These are phyloP conservation scores for Sanderia malayensis DNA, from an alignment of 30 jellyfish, hydroid and myxozoan genomes.

Conservation along the genomic window DNA sequence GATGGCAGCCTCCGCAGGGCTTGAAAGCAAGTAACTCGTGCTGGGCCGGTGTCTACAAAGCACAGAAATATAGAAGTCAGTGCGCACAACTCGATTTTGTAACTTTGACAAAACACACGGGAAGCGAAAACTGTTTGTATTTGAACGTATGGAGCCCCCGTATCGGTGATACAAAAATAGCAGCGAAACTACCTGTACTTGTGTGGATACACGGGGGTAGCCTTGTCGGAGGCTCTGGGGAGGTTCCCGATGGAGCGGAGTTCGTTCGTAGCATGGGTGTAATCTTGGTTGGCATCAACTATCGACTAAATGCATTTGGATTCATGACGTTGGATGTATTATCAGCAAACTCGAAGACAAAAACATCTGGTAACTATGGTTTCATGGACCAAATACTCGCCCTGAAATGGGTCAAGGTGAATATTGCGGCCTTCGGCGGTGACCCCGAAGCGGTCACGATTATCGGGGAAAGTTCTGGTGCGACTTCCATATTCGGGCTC, in stretches of 20 bases:
- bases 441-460: constrained; percentile 67
- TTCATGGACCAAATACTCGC: constrained; percentile 78
- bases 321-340: constrained; percentile 65
- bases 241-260: constrained; percentile 49
- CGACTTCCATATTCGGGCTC: constrained; percentile 64
- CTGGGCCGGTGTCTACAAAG: constrained; percentile 64
- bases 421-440: constrained; percentile 74
- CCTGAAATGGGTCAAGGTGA: constrained; percentile 64
- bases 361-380: constrained; percentile 75
- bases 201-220: constrained; percentile 85
- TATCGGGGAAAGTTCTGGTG: constrained; percentile 79
- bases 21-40: constrained; percentile 23
- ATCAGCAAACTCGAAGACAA: constrained; percentile 15
- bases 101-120: constrained; percentile 4
- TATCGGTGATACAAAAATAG: constrained; percentile 4
- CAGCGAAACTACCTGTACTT: constrained; percentile 63
- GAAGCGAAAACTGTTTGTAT: constrained; percentile 78
- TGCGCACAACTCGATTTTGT: constrained; percentile 38
- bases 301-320: constrained; percentile 82
- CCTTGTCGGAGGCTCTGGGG: constrained; percentile 36
- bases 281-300: constrained; percentile 73
- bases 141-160: constrained; percentile 72
- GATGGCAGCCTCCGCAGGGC: constrained; percentile 79
- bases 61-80: constrained; percentile 18
- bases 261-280: constrained; percentile 48